Base-by-base conservation (phyloP, 2,797 vertebrate genomes). In the Lepidocolaptes lacrymiger region DNA sequence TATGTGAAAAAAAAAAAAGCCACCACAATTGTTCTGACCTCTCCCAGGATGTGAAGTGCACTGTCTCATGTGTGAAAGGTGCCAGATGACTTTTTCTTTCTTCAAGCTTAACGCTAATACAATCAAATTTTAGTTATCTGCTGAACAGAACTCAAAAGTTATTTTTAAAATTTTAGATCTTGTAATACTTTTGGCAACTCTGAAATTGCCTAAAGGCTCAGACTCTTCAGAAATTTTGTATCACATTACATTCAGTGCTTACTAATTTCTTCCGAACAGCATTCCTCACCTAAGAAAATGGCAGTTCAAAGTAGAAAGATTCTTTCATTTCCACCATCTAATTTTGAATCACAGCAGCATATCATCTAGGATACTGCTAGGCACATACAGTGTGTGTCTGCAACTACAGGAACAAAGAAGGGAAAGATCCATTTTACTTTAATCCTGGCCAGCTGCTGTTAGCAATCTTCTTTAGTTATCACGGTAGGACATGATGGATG, bases 401-500 rank as follows among this genome's bases (percentile, higher is more conserved):
- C 71, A 95, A 84, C 79, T 16, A 37, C 28, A 85, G 74, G 61
- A 91, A 90, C 1, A 2, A 82, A 61, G 90, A 67, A 64, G 41
- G n/a, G 78, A 78, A 83, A 66, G 88, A 94, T 79, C 41, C 71
- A 72, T 90, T 95, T 85, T 68, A 69, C 62, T 85, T 81, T 89
- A 93, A 77, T 88, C 71, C 83, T 91, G 39, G 94, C 56, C 87
- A 95, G 85, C 61, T 96, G 87, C 67, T 94, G 48, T 89, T 96
- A 64, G 55, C 91, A 94, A 95, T 96, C 97, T 88, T 93, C 93
- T 86, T 95, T 68, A 96, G 88, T 91, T 96, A 85, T 90, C 88
- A n/a, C 88, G 61, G 71, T 62, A 64, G 77, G 89, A 93, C 36
- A 3, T 95, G 91, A 97, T 95, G 88, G 80, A 96, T 95, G 68